Evolutionary conservation across 2,888 invertebrate genomes (phyloP).

Genomic region (Chaetoderma sp.): DNA sequence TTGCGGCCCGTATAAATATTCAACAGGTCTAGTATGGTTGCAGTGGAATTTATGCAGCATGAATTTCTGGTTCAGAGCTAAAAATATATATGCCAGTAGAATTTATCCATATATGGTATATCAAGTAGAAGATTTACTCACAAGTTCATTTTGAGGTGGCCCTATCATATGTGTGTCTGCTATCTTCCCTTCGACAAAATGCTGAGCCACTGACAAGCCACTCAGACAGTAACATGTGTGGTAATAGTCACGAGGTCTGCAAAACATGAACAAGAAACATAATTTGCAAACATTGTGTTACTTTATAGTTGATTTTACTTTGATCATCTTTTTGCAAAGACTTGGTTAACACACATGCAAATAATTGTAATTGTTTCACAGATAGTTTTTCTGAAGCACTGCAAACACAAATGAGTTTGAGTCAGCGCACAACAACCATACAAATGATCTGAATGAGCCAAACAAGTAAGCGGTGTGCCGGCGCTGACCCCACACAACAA

Average conservation of each 20-base stretch:
- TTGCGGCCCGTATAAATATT: not conserved
- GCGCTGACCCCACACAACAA: too few species aligned
- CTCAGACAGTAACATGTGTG: constrained; percentile 97
- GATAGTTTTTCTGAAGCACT: not conserved
- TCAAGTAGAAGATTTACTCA: constrained; percentile 62
- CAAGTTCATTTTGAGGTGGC: constrained; percentile 78
- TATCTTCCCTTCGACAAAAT: constrained; percentile 69
- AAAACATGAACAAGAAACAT: constrained; percentile 25
- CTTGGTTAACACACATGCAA: constrained; percentile 8
- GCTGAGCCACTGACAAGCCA: constrained; percentile 92
- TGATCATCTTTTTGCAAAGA: not conserved
- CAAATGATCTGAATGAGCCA: too few species aligned
- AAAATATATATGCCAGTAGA: not conserved
- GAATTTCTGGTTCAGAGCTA: not conserved
- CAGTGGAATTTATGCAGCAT: not conserved
- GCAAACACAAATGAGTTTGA: too few species aligned
- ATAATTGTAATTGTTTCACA: not conserved
- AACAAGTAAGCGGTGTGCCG: too few species aligned
- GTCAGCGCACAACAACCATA: too few species aligned
- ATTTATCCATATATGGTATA: not conserved
- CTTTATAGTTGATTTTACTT: not conserved
- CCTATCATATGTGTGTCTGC: constrained; percentile 74
- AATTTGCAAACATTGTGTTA: not conserved
- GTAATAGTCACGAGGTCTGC: constrained; percentile 88
- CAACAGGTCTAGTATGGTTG: not conserved